Conservation (phyloP, 2,113 vertebrate species). For the Alligator sinensis region DNA sequence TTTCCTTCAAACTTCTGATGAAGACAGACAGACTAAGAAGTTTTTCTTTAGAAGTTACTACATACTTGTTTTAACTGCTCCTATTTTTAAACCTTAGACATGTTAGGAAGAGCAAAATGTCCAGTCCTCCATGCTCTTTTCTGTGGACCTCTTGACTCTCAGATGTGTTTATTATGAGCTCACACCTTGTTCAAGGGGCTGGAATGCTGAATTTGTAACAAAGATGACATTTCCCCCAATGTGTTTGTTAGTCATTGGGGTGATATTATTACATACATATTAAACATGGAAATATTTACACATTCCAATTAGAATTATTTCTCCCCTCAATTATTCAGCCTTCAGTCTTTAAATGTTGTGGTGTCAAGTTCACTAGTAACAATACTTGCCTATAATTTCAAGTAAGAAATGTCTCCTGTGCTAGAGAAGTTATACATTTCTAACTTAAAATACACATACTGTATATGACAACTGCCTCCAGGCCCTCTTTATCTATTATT, state of each 20-base stretch:
- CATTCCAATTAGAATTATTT: neutral
- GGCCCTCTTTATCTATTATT: neutral
- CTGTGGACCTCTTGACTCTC: neutral
- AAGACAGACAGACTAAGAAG: neutral
- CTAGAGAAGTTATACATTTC: neutral
- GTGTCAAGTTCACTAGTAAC: neutral
- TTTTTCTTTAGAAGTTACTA: neutral
- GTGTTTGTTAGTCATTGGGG: neutral
- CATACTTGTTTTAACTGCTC: neutral
- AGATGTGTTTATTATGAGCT: neutral
- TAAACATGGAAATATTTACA: neutral
- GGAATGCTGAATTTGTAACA: neutral
- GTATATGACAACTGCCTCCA: neutral
- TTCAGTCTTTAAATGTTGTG: neutral
- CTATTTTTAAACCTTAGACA: neutral
- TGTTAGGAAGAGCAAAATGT: neutral
- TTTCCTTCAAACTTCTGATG: neutral
- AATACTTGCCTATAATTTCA: too few relatives aligned
- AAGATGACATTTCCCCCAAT: neutral
- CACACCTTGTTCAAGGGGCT: neutral
- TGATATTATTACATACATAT: neutral
- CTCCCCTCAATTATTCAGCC: neutral
- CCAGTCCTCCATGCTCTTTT: neutral
- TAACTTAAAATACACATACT: neutral
- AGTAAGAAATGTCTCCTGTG: neutral